phyloP scores from a whole-genome alignment of 2,888 invertebrate species.

The Lymantria dispar region DNA sequence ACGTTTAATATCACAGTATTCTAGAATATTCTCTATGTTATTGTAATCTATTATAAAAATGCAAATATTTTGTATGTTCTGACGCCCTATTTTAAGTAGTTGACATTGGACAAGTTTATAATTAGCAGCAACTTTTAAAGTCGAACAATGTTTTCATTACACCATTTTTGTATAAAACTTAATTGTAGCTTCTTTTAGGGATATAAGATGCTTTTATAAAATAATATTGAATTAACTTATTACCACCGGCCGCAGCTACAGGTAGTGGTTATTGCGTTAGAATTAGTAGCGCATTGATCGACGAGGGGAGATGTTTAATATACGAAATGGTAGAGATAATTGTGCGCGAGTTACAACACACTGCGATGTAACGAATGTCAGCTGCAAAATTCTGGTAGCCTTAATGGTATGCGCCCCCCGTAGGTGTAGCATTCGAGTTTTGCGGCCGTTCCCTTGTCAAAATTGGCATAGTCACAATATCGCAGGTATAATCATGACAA shows the following conservation, averaged over 20 bases:
- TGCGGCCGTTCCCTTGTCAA: too few relatives aligned
- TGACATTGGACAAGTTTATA: constrained; percentile 3
- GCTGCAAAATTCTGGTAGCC: too few relatives aligned
- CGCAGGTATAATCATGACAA: too few relatives aligned
- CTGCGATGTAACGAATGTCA: too few relatives aligned
- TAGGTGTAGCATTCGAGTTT: too few relatives aligned
- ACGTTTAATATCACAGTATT: background rate
- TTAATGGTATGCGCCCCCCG: too few relatives aligned
- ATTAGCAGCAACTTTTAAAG: constrained; percentile 7
- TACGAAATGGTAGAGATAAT: too few relatives aligned
- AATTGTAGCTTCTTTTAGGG: constrained; percentile 20
- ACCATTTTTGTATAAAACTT: constrained; percentile 8
- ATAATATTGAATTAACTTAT: constrained; percentile 12
- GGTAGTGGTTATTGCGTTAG: constrained; percentile 14
- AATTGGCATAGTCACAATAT: too few relatives aligned
- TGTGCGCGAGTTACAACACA: too few relatives aligned
- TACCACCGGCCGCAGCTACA: too few relatives aligned
- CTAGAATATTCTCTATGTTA: background rate
- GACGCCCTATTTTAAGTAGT: constrained; percentile 1
- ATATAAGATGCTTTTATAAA: constrained; percentile 12
- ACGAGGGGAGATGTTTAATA: background rate
- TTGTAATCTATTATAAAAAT: background rate
- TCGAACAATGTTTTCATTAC: constrained; percentile 4
- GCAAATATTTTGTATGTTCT: constrained; percentile 1
- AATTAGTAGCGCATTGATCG: constrained; percentile 8